Base-by-base conservation (phyloP, 2,113 vertebrate genomes). In the Oncorhynchus gorbuscha region DNA sequence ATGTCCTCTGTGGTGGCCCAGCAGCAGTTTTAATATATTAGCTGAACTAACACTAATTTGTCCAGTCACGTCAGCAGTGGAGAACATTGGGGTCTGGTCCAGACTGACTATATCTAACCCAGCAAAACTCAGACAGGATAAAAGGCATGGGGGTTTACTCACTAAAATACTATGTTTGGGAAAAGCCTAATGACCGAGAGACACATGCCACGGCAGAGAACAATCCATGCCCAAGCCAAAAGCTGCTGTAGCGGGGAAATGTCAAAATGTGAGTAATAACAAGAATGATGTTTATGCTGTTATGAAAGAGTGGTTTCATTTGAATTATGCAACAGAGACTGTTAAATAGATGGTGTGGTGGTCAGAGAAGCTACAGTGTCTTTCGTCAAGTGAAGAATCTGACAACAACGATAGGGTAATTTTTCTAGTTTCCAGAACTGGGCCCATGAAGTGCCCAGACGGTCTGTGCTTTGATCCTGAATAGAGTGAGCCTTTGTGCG, bases 41-140 rank as follows among this genome's bases (percentile, higher is more conserved):
- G 76, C 73, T 16, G 69, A 70, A 77, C 76, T 80, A 79, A 91
- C 86, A 76, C 85, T 93, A 93, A 93, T 93, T 86, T 88, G 90
- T 89, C 83, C 79, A 62, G 90, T 92, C 91, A 92, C 76, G 79
- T 84, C 84, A 83, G 83, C 80, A 55, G 76, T 80, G 82, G 74
- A 49, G 82, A 73, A 74, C 62, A 77, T 71, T 71, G 76, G 82
- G 77, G 77, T 49, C 2, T 13, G 66, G 13, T 85, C 83, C 85
- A 87, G 72, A 81, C 64, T 2, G 32, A 78, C 70, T 64, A 4
- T 62, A 71, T 88, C 80, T 77, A 59, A 66, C 69, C 76, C 76
- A 75, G 69, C 78, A 26, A 62, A 16, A 66, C 69, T 79, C 39
- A 72, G 76, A 77, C 76, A 81, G 64, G 73, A 66, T 71, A 75